Conservation (phyloP, 2,113 vertebrate species). For the Montifringilla adamsi region DNA sequence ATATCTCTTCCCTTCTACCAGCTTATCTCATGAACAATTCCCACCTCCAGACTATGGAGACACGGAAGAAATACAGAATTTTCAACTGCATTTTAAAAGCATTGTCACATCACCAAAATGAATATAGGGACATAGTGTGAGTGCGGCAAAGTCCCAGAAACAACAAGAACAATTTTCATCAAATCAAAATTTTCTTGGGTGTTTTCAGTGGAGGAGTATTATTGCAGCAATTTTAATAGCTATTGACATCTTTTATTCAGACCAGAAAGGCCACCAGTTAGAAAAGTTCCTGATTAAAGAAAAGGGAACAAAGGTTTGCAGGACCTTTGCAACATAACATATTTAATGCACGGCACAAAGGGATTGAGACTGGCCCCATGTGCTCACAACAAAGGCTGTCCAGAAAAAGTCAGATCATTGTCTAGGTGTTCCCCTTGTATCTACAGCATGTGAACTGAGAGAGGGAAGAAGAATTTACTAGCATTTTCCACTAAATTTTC, state of each 20-base stretch:
- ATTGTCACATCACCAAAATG: neutral
- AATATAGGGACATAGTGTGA: neutral
- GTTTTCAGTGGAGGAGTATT: neutral
- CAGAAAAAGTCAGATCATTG: neutral
- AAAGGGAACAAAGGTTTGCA: neutral
- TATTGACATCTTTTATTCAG: neutral
- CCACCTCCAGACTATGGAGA: neutral
- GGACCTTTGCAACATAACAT: neutral
- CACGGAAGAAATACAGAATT: neutral
- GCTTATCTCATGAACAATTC: neutral
- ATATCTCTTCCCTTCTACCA: neutral
- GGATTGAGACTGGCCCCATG: fast-evolving
- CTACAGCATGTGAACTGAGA: neutral
- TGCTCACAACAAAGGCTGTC: neutral
- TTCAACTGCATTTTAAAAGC: neutral
- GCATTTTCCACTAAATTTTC: neutral
- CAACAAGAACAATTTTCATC: neutral
- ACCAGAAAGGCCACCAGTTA: neutral
- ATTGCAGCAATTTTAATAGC: neutral
- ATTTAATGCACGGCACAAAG: fast-evolving
- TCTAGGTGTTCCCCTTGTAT: neutral
- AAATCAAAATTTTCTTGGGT: neutral
- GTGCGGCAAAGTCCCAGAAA: neutral
- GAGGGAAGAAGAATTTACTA: neutral
- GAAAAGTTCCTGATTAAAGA: neutral